Evolutionary conservation across 2,888 invertebrate species (phyloP).

Genomic region (Pyrochroa serraticornis): DNA sequence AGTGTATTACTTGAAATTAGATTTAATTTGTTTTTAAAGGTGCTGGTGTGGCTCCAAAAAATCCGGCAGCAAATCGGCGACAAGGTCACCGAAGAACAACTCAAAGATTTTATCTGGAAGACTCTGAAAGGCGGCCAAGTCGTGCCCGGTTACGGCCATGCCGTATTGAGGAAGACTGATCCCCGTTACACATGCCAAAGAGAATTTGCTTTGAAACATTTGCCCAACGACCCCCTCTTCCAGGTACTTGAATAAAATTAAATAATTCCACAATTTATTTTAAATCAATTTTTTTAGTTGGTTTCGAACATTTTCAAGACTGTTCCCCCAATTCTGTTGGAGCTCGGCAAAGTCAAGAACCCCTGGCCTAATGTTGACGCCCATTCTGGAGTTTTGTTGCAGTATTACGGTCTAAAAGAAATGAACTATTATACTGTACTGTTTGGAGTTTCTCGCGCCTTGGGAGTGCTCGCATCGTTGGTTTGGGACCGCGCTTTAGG

Average conservation of each 20-base stretch:
- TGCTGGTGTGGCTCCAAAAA: slow-evolving; percentile 89
- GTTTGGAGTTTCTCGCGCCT: slow-evolving; percentile 89
- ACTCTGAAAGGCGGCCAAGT: slow-evolving; percentile 95
- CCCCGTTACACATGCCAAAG: slow-evolving; percentile 91
- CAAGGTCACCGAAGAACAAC: slow-evolving; percentile 84
- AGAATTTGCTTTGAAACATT: slow-evolving; percentile 91
- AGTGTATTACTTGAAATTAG: no score
- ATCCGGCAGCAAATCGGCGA: slow-evolving; percentile 85
- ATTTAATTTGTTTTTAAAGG: background rate
- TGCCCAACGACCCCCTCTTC: slow-evolving; percentile 91
- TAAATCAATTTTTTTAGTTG: slow-evolving; percentile 24
- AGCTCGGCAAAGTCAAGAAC: slow-evolving; percentile 96
- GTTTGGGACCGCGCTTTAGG: slow-evolving; percentile 89
- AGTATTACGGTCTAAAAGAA: slow-evolving; percentile 90
- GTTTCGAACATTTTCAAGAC: slow-evolving; percentile 91
- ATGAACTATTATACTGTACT: slow-evolving; percentile 94
- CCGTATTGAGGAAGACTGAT: slow-evolving; percentile 94
- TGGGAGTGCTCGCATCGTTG: slow-evolving; percentile 82
- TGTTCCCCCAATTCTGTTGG: slow-evolving; percentile 88
- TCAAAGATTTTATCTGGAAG: slow-evolving; percentile 98
- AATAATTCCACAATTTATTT: background rate
- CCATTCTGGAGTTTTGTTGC: slow-evolving; percentile 90
- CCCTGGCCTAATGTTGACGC: slow-evolving; percentile 99
- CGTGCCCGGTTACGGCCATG: slow-evolving; percentile 96
- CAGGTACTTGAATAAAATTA: slow-evolving; percentile 56